Evolutionary conservation across 1,140 invertebrate genomes (phyloP), one percentile per base, ranked within the genome.

Genomic region (Apis laboriosa): DNA sequence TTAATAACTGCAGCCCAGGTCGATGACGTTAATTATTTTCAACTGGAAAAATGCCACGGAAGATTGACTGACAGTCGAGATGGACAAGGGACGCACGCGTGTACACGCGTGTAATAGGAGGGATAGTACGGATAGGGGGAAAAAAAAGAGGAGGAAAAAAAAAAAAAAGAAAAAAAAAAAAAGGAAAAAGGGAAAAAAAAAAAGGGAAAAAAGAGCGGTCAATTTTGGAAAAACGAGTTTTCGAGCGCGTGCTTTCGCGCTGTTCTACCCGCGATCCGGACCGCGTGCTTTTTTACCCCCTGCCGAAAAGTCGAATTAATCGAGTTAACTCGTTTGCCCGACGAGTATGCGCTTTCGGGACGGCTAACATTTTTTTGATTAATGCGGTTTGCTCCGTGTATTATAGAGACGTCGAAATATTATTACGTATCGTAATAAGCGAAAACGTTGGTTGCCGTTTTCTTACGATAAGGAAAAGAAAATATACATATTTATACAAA

Each of bases 11-110:
- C 21, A 66, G 83, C 13, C 34, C 67, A 28, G 61, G 67, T 63
- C 71, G 68, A 75, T 58, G 28, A 51, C 76, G 72, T 86, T 80
- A 80, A 87, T 87, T 84, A 87, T 84, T 86, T 77, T 80, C 76
- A 61, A 43, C 72, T 34, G 34, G 15, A 85, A 84, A 74, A 76
- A 51, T 49, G 64, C 58, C 34, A 43, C 58, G 71, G 63, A 77
- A 77, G 74, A 76, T 79, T 83, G 84, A 86, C 84, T 0, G 34
- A 7, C 34, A 71, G 21, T 24, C 49, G 63, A 34, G n/a, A 43
- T 28, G 34, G 60, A 56, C 55, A 56, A 60, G 51, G 63, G 49
- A 74, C 51, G 49, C 49, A 56, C 24, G 64, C 28, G 19, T 24
- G 13, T 11, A 34, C 28, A 56, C 34, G 24, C 34, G 28, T 19